These are phyloP conservation scores for Nasua narica DNA, from an alignment of 2,797 vertebrate genomes.

Conservation along the genomic window DNA sequence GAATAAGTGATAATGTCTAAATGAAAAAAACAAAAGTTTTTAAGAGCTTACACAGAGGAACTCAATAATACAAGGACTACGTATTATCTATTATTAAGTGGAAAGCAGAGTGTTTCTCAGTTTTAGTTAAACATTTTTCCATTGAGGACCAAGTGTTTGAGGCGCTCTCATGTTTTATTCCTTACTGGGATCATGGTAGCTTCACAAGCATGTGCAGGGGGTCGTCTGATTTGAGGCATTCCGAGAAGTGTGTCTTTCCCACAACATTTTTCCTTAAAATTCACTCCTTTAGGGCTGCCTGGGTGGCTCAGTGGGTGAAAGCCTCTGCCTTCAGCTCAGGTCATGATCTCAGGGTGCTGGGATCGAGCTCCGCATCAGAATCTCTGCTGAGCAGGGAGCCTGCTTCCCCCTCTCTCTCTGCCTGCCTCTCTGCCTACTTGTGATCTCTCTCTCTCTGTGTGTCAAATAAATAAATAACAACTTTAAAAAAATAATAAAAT, in stretches of 20 bases:
- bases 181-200: not conserved
- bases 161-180: not conserved
- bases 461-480: too few species aligned
- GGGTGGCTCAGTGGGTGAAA: too few species aligned
- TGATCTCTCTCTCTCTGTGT: too few species aligned
- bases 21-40: not conserved
- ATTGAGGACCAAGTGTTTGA: not conserved
- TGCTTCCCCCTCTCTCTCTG: too few species aligned
- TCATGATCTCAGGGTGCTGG: too few species aligned
- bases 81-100: not conserved
- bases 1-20: not conserved
- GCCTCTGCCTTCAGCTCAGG: too few species aligned
- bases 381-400: too few species aligned
- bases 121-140: not conserved
- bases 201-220: not conserved
- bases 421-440: too few species aligned
- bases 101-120: not conserved
- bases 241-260: not conserved
- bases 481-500: too few species aligned
- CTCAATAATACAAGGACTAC: not conserved
- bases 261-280: not conserved
- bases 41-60: not conserved
- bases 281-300: not conserved
- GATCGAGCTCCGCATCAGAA: too few species aligned
- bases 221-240: not conserved